Evolutionary conservation across 2,888 invertebrate species (phyloP), one percentile per base, ranked within the genome.

Genomic region (Drosophila tanythrix): DNA sequence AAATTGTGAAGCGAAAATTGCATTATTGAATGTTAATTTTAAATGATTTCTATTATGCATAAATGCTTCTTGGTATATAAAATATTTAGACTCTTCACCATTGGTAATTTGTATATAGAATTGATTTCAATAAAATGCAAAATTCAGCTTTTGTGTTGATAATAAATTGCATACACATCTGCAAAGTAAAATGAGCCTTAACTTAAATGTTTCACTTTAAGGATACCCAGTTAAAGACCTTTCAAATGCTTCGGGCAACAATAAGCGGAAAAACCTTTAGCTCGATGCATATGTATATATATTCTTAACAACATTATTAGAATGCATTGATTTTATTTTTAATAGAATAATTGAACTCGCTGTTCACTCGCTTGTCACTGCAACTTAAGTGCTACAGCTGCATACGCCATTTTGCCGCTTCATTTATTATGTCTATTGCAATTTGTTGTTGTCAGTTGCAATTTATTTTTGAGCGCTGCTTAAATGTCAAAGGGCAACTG

Each of bases 401-500:
- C 18, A 2, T 55, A 38, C 4, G 18, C 18, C n/a, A 27, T 15
- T 51, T 33, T 29, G 13, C 8, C 15, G n/a, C 56, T 29, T 40
- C 27, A 57, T 48, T 33, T 59, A 35, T n/a, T 48, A 51, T 59
- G 50, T 15, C n/a, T 27, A 6, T 25, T 18, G 11, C 25, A 55
- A 55, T 55, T 31, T 57, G 40, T 40, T 31, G n/a, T 29, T 35
- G 61, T 56, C 31, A 40, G 33, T n/a, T 38, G 31, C 15, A 51
- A 27, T 53, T 38, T 65, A 55, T 58, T 33, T 38, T 58, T 31
- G 57, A 33, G 15, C 35, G 38, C 29, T 63, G 31, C 13, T 21
- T 18, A 60, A 75, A 60, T 36, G 59, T 35, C 38, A 60, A 52
- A 50, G 55, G 51, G 56, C 48, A 57, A 50, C 61, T 38, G 51